Conservation (phyloP, 37 sponge, comb jelly and placozoan genomes). For the Bolinopsis microptera region DNA sequence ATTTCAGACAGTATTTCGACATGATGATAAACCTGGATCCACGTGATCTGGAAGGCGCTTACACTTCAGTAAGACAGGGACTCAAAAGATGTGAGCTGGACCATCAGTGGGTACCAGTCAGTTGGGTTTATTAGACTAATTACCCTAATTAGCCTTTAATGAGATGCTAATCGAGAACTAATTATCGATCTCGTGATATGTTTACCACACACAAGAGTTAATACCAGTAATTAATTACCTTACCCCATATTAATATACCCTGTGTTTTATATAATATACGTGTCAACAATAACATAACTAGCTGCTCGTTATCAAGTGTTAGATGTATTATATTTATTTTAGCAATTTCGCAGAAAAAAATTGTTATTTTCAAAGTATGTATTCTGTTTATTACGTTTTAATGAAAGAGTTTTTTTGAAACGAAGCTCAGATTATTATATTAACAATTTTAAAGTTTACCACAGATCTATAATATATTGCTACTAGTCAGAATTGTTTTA, state of each 20-base stretch:
- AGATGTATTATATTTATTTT: background rate
- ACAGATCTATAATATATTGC: background rate
- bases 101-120: slow-evolving; percentile 62
- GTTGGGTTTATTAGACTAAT: slow-evolving; percentile 41
- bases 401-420: background rate
- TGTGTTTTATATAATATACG: background rate
- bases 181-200: too few relatives aligned
- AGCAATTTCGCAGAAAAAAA: background rate
- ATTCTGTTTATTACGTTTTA: background rate
- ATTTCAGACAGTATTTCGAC: slow-evolving; percentile 53
- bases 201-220: background rate
- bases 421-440: background rate
- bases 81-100: slow-evolving; percentile 39
- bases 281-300: background rate
- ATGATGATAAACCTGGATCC: slow-evolving; percentile 49
- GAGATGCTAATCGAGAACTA: too few relatives aligned
- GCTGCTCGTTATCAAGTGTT: background rate
- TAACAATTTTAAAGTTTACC: background rate
- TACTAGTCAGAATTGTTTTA: background rate
- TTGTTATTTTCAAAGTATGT: background rate
- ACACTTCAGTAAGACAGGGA: background rate
- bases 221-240: background rate
- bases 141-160: too few relatives aligned
- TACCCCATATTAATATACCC: background rate
- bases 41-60: slow-evolving; percentile 30